phyloP scores from a whole-genome alignment of 2,113 vertebrate genomes.

The Neogobius melanostomus region DNA sequence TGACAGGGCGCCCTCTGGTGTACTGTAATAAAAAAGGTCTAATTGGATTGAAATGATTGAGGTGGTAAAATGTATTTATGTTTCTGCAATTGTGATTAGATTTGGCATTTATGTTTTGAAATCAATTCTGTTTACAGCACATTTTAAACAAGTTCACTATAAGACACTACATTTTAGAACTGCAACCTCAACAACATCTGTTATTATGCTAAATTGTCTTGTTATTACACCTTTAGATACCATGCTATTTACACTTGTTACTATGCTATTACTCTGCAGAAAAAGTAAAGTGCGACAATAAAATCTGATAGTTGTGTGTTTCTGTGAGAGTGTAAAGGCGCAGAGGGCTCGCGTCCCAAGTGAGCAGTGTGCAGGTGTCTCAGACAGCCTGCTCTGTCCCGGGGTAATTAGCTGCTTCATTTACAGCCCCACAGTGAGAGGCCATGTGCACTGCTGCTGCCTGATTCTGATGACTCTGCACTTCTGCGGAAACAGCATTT shows the following conservation, averaged over 20 bases:
- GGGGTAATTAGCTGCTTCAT: constrained; percentile 39
- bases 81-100: too few relatives aligned
- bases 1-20: background rate
- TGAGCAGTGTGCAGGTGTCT: constrained; percentile 34
- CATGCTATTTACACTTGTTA: too few relatives aligned
- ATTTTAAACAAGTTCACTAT: too few relatives aligned
- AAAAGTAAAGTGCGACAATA: background rate
- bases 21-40: background rate
- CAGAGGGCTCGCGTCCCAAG: background rate
- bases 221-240: too few relatives aligned
- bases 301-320: background rate
- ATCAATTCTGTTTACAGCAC: too few relatives aligned
- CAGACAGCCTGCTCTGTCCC: constrained; percentile 16
- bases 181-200: too few relatives aligned
- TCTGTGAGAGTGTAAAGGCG: background rate
- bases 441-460: background rate
- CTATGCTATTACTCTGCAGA: background rate
- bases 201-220: too few relatives aligned
- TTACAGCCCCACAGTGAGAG: constrained; percentile 18
- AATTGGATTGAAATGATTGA: too few relatives aligned
- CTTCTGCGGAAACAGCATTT: constrained; percentile 33
- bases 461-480: constrained; percentile 53
- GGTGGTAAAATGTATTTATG: too few relatives aligned
- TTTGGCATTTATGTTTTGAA: background rate
- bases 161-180: too few relatives aligned